Base-by-base conservation (phyloP, 2,113 vertebrate species). In the Periophthalmus modestus region DNA sequence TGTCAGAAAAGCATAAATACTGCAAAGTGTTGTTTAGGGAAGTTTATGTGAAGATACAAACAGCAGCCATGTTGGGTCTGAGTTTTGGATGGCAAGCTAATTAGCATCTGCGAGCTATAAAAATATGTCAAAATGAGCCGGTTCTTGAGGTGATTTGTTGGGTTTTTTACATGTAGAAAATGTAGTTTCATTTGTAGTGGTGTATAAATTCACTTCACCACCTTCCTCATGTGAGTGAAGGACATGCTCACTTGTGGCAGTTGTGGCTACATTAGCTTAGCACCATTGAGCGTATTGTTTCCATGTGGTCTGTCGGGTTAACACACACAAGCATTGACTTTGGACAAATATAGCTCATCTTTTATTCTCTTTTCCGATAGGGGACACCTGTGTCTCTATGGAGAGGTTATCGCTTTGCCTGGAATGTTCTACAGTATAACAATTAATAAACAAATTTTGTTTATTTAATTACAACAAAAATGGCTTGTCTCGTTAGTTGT, bases 1-100 rank as follows among this genome's bases (percentile, higher is more conserved):
- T 57, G 74, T 80, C 63, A 71, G 75, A 24, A 72, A 39, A 11
- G 57, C 52, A 48, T 81, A 82, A 65, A 65, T 13, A 65, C 2
- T 76, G 66, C 4, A 36, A n/a, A 12, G 62, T 39, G 34, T 39
- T 65, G 62, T 65, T 65, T 65, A 65, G 61, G 33, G 33, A n/a
- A 39, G 61, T 65, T 65, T 39, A 65, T 39, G 62, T 43, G 62
- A 10, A 19, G 36, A n/a, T n/a, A 39, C 34, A 65, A 65, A 65
- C 62, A 65, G 34, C 59, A 9, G 59, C 57, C 57, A 28, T 28
- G 57, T 62, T 34, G 62, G 62, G 34, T 39, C 62, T 65, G 62
- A n/a, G 9, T 39, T 65, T 65, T 65, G 62, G 62, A 65, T 34
- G n/a, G 18, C 18, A 18, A 34, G 19, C 7, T 65, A 65, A 39